Percentiles rank a stretch among this genome's conserved stretches.
These are phyloP conservation scores for Paratrypauchen microcephalus DNA, from an alignment of 2,797 vertebrate genomes.

Conservation along the genomic window DNA sequence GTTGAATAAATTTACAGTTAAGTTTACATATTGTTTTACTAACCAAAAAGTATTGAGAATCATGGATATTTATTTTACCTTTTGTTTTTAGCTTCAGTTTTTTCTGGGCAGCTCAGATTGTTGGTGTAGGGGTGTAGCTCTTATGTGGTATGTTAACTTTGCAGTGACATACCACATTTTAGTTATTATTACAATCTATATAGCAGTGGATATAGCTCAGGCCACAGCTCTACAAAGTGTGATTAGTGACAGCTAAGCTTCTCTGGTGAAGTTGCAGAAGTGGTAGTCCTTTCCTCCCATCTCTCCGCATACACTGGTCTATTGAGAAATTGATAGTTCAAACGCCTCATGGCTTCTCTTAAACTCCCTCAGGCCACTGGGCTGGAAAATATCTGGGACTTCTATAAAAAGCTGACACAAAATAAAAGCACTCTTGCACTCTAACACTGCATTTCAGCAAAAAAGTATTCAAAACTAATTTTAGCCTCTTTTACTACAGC, in stretches of 20 bases:
- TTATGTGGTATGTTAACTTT: not conserved
- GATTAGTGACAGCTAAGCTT: slow-evolving; percentile 14
- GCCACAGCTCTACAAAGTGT: slow-evolving; percentile 1
- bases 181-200: not conserved
- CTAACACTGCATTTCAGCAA: slow-evolving; percentile 12
- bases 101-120: not conserved
- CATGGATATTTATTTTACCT: not conserved
- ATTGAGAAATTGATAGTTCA: slow-evolving; percentile 18
- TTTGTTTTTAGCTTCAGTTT: not conserved
- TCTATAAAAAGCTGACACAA: slow-evolving; percentile 13
- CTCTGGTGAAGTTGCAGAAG: slow-evolving; percentile 11
- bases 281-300: slow-evolving; percentile 3
- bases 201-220: not conserved
- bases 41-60: not conserved
- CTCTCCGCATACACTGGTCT: slow-evolving; percentile 1
- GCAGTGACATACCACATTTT: not conserved
- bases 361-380: slow-evolving; percentile 19
- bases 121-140: not conserved
- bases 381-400: slow-evolving; percentile 18
- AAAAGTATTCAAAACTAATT: slow-evolving; percentile 9
- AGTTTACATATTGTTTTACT: not conserved
- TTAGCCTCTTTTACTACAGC: slow-evolving; percentile 4
- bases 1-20: not conserved
- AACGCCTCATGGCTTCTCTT: slow-evolving; percentile 12
- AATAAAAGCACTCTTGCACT: slow-evolving; percentile 5